Conservation (phyloP, 1,140 invertebrate genomes). For the Chironomus striatipennis region DNA sequence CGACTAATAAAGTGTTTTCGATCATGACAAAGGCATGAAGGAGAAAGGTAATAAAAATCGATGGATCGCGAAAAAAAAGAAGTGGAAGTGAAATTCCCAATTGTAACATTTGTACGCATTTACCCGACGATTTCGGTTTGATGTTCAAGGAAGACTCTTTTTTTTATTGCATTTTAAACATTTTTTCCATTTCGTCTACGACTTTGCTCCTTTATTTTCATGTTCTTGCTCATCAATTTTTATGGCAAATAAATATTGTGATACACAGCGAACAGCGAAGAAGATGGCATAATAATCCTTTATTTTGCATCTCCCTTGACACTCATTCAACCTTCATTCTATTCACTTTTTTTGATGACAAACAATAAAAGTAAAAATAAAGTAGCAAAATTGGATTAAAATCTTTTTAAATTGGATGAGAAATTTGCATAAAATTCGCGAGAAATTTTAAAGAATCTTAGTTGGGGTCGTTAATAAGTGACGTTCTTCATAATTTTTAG, state of each 20-base stretch:
- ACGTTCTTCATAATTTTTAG: no score
- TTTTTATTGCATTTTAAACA: constrained; percentile 23
- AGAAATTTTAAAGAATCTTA: constrained; percentile 1
- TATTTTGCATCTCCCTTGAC: not conserved
- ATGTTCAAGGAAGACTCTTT: not conserved
- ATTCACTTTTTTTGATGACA: not conserved
- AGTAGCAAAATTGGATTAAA: not conserved
- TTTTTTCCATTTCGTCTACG: constrained; percentile 3
- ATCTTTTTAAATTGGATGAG: not conserved
- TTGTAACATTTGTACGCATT: constrained; percentile 14
- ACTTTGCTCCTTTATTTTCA: not conserved
- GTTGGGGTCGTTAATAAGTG: not conserved
- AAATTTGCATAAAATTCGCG: constrained; percentile 20
- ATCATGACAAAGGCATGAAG: not conserved
- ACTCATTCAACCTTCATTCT: not conserved
- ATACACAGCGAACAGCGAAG: not conserved
- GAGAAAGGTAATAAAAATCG: constrained; percentile 17
- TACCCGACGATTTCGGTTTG: not conserved
- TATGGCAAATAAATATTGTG: constrained; percentile 24
- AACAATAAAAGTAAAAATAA: not conserved
- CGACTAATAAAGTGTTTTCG: constrained; percentile 1
- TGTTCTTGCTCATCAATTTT: constrained; percentile 20
- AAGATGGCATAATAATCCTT: not conserved
- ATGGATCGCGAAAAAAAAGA: not conserved
- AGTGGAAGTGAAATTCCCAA: not conserved